phyloP scores from a whole-genome alignment of 2,888 invertebrate genomes.

The Spodoptera picta region DNA sequence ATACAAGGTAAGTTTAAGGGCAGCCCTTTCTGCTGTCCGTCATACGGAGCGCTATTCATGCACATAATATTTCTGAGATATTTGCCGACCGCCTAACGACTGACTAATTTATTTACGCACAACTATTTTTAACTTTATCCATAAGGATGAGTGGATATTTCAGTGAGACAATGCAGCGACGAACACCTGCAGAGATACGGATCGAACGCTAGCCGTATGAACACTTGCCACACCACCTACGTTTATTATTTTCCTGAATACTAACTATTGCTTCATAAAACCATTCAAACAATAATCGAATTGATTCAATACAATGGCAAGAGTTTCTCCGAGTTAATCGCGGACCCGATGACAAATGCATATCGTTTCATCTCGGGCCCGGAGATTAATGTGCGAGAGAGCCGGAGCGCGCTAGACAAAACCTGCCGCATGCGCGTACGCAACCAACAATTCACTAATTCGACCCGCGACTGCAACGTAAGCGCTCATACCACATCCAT shows the following conservation, averaged over 20 bases:
- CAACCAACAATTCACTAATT: conserved; percentile 77
- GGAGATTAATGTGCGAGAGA: conserved; percentile 85
- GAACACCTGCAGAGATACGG: conserved; percentile 43
- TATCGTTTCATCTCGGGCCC: conserved; percentile 85
- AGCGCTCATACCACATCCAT: conserved; percentile 80
- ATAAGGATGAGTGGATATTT: conserved; percentile 42
- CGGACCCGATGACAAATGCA: conserved; percentile 86
- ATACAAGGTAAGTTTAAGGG: conserved; percentile 87
- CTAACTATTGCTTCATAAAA: conserved; percentile 65
- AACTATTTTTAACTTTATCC: conserved; percentile 56
- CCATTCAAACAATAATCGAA: conserved; percentile 80
- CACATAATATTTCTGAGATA: conserved; percentile 85
- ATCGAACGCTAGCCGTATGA: conserved; percentile 17
- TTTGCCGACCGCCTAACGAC: conserved; percentile 83
- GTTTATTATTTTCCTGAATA: conserved; percentile 60
- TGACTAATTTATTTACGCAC: conserved; percentile 80
- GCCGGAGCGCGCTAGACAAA: conserved; percentile 82
- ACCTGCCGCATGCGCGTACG: conserved; percentile 81
- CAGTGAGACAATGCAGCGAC: conserved; percentile 22
- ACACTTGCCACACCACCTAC: conserved; percentile 1
- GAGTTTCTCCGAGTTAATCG: conserved; percentile 84
- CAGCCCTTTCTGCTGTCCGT: conserved; percentile 88
- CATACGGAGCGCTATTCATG: conserved; percentile 87
- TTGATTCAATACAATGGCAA: conserved; percentile 84
- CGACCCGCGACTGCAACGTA: conserved; percentile 75